A percentile compares a stretch with the other conserved stretches of the same genome.
Conservation (phyloP, 2,113 vertebrate genomes). For the Tragulus kanchil region DNA sequence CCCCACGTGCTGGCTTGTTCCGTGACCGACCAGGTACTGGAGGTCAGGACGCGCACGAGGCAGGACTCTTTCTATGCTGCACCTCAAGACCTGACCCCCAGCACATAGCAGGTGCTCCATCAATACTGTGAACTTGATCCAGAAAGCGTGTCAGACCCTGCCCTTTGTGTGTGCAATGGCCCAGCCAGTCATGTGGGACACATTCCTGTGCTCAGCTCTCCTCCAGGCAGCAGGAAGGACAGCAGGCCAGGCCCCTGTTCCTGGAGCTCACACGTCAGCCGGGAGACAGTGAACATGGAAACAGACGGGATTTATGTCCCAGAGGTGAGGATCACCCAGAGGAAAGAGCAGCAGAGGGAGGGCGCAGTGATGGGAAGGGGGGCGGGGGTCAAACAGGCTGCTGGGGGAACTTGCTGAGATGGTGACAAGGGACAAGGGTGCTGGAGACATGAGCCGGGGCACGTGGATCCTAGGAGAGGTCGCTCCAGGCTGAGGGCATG, state of each 20-base stretch:
- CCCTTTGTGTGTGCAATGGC: rapidly evolving
- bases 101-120: neutral
- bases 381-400: neutral
- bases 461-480: rapidly evolving
- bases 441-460: neutral
- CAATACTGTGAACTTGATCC: neutral
- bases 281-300: neutral
- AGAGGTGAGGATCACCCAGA: rapidly evolving
- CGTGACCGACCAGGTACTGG: rapidly evolving
- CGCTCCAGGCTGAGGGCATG: neutral
- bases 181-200: rapidly evolving
- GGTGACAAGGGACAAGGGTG: rapidly evolving
- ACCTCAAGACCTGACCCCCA: neutral
- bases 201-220: neutral
- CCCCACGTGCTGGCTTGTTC: too few species aligned
- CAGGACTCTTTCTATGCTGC: too few species aligned
- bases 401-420: rapidly evolving
- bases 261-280: rapidly evolving
- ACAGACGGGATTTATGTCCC: rapidly evolving
- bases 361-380: too few species aligned
- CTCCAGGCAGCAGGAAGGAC: neutral
- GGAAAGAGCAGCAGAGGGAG: neutral
- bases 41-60: neutral
- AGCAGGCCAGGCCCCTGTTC: neutral
- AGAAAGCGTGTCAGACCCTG: neutral